Evolutionary conservation across 2,797 vertebrate species (phyloP), one percentile per base, ranked within the genome.

Genomic region (Cichlasoma orientale): DNA sequence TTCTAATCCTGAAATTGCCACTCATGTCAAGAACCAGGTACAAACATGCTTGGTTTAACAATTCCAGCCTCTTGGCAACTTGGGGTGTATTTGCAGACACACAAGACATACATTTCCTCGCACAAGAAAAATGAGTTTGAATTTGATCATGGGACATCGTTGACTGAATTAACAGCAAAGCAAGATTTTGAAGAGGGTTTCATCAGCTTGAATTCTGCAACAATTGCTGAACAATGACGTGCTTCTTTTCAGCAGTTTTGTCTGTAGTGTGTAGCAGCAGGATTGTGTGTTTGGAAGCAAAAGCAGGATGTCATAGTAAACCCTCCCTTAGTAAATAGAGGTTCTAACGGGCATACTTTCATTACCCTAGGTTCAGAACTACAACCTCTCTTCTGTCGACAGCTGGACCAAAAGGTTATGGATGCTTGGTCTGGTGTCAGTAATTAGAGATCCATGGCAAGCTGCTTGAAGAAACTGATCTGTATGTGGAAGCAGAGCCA

Each of bases 1-100:
- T 88, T 88, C 79, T 93, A 92, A 92, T 92, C 90, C 82, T 86
- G 75, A 92, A 93, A 92, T 92, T 92, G 72, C 84, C 82, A 58
- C 84, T 89, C 63, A 53, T 80, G 89, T 91, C 82, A 89, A 71
- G 77, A 82, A 82, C 88, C 89, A 88, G 75, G 86, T 85, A 90
- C 79, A 85, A 86, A 91, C 88, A 79, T 85, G 83, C 78, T 79
- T 75, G 74, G 74, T 83, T 84, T 78, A 79, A 77, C 61, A 82
- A 79, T 88, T 38, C 56, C 72, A 63, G 78, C 76, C 86, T 78
- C 73, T 72, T 83, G 86, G 87, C 86, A 76, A 53, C 21, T 44
- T 75, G 76, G 44, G 77, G 77, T 61, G 76, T 80, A 29, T 75
- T 76, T 5, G 2, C 61, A 72, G 53, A 69, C 57, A 47, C 25